phyloP scores from a whole-genome alignment of 2,113 vertebrate genomes.

The Tupaia tana region DNA sequence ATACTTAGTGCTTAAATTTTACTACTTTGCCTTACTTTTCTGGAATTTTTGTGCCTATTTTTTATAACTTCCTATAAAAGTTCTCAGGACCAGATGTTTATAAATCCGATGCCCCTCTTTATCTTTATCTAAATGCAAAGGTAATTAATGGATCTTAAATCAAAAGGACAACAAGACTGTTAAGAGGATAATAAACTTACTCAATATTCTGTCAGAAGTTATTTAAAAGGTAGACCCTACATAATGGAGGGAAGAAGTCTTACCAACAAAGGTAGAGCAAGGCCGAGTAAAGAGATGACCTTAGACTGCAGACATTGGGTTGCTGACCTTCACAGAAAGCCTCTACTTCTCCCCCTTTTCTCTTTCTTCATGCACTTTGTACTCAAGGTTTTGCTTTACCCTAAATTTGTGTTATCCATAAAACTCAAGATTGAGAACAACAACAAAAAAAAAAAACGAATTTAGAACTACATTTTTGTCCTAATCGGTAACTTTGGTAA shows the following conservation, averaged over 20 bases:
- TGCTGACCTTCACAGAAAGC: background rate
- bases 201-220: slow-evolving; percentile 48
- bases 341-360: background rate
- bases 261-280: slow-evolving; percentile 20
- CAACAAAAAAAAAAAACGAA: slow-evolving; percentile 39
- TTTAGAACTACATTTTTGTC: background rate
- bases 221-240: slow-evolving; percentile 30
- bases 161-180: background rate
- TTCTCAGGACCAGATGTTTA: slow-evolving; percentile 42
- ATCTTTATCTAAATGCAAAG: background rate
- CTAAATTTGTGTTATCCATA: background rate
- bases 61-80: slow-evolving; percentile 27
- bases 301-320: background rate
- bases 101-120: background rate
- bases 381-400: background rate
- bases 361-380: background rate
- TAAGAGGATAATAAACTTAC: background rate
- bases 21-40: slow-evolving; percentile 43
- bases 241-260: background rate
- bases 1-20: slow-evolving; percentile 16
- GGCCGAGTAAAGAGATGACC: background rate
- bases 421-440: background rate
- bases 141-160: slow-evolving; percentile 37
- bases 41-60: slow-evolving; percentile 1
- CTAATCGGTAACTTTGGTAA: background rate